Base-by-base conservation (phyloP, 1,140 invertebrate species). In the Phortica variegata region DNA sequence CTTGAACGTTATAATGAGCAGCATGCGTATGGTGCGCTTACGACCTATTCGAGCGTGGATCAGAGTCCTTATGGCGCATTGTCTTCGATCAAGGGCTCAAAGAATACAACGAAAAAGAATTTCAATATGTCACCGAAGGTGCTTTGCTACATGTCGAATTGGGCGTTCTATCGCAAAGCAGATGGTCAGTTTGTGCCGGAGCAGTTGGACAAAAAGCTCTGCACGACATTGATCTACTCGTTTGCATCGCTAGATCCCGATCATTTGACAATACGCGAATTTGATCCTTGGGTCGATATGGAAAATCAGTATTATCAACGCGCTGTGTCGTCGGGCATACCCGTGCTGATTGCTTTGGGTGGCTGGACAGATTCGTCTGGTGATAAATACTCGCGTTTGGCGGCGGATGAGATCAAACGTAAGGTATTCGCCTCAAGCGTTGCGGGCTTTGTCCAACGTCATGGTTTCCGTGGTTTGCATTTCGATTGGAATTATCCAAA, bases 401-500 rank as follows among this genome's bases (percentile, higher is more conserved):
- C 90, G 0, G 82, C 82, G 23, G 84, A 83, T 45, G 77, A 81
- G 3, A 77, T 79, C 3, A 76, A 81, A 9, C 80, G 88, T n/a
- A 77, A 83, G 34, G 84, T 84, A 46, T 93, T 90, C 55, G 83
- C 87, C 2, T 77, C 83, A 0, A 83, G 84, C 21, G 78, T 83
- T 1, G 79, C 88, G 0, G 78, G 81, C 12, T 92, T 90, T 58
- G 63, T 95, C 5, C 79, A 83, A 10, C 80, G 82, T 43, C 79
- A 91, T 52, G 84, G 85, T 21, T 94, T 95, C 62, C 81, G 86
- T 47, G 92, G 92, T 13, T 69, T 95, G 0, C 90, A 92, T 52
- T 58, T 95, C 3, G 91, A 94, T 55, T 95, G 92, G 92, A 91
- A 92, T 65, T 95, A 93, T 73, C 92, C 91, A 0, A 86, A 87